A percentile compares a stretch with the other conserved stretches of the same genome.
These are phyloP conservation scores for Platycheirus albimanus DNA, from an alignment of 2,888 invertebrate species.

Conservation along the genomic window DNA sequence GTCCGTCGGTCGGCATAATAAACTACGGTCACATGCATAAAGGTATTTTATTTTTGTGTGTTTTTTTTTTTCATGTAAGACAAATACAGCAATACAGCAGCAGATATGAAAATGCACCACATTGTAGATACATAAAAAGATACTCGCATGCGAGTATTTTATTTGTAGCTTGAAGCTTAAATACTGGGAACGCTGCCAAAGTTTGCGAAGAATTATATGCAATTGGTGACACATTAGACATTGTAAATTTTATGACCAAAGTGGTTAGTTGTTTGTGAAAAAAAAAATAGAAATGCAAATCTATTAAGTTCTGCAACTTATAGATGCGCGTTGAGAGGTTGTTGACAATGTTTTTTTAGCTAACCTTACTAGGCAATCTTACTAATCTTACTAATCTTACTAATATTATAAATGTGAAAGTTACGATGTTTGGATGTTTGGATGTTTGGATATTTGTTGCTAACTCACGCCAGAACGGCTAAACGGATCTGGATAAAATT, in stretches of 20 bases:
- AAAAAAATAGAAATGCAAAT: background rate
- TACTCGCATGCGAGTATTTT: background rate
- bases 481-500: no score
- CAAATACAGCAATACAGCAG: conserved; percentile 1
- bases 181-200: background rate
- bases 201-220: background rate
- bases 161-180: background rate
- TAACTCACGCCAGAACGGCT: no score
- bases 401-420: no score
- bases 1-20: conserved; percentile 35
- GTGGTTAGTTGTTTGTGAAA: background rate
- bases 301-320: no score
- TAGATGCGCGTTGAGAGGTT: no score
- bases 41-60: no score
- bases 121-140: background rate
- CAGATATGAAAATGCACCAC: background rate
- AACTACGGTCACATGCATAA: conserved; percentile 24
- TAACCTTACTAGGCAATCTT: no score
- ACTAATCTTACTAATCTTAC: no score
- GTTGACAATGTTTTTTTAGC: no score
- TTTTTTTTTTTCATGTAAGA: conserved; percentile 14
- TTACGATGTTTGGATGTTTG: no score
- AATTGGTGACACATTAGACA: background rate
- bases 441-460: no score
- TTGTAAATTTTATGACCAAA: background rate